Evolutionary conservation across 2,888 invertebrate species (phyloP), one percentile per base, ranked within the genome.

Genomic region (Malthinus flaveolus): DNA sequence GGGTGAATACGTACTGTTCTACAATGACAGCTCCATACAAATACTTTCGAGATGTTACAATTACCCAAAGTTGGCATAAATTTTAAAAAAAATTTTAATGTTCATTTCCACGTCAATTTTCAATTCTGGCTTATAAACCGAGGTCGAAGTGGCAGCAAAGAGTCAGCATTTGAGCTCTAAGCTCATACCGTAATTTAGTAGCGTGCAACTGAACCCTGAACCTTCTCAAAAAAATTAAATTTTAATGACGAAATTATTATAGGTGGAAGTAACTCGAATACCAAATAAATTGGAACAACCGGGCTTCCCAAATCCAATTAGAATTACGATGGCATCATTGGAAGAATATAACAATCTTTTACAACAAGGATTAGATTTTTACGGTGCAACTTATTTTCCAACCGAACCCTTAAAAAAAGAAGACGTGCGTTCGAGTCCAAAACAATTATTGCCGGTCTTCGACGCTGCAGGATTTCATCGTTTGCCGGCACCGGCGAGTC

Each of bases 371-470:
- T 81, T 93, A 57, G 91, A 93, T 79, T 93, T 93, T 81, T 93
- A 91, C 74, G 92, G 91, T 12, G 92, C 93, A 42, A 93, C 93
- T 15, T 92, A 88, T 81, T 93, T 93, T 79, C 92, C 92, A 47
- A 91, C 91, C 3, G 92, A 92, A 75, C 84, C 90, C 63, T 63
- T 78, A 42, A 78, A 77, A 65, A 78, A 78, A 65, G 88, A 87
- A 36, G 83, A 85, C 63, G 85, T 88, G 32, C 84, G 83, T 85
- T 46, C 85, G 84, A 73, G 84, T 82, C 73, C 84, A 69, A 76
- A 82, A 76, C 76, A 80, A 56, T 56, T 76, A 48, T 64, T 91
- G 67, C 92, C 92, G 32, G 92, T 92, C 49, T 92, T 93, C 77
- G 92, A 93, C 79, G 88, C 91, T 70, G 85, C 91, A 66, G 91